Evolutionary conservation across 2,797 vertebrate genomes (phyloP).

Genomic region (Morus bassanus): DNA sequence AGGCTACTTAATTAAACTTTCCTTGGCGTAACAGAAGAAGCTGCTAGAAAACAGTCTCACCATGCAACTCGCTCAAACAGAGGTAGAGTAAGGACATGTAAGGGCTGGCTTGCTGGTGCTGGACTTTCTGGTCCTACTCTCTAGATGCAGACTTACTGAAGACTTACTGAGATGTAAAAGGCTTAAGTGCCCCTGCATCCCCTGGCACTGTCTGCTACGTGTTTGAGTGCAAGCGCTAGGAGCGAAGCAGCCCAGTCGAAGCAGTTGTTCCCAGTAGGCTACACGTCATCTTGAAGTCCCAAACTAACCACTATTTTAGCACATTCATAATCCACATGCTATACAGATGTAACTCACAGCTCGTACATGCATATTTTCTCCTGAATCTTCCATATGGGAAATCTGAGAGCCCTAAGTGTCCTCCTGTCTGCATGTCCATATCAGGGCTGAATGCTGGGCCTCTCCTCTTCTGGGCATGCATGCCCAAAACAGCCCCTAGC

Average conservation of each 20-base stretch:
- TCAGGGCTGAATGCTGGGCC: background rate
- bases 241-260: background rate
- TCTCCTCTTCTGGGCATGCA: background rate
- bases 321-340: background rate
- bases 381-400: background rate
- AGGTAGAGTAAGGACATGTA: background rate
- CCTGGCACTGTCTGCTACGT: background rate
- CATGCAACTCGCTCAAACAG: background rate
- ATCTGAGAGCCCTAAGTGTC: background rate
- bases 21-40: background rate
- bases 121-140: background rate
- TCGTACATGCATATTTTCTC: background rate
- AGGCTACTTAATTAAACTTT: background rate
- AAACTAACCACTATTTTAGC: background rate
- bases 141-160: background rate
- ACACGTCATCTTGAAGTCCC: background rate
- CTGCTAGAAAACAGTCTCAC: background rate
- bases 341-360: background rate
- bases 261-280: background rate
- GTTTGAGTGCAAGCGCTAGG: background rate
- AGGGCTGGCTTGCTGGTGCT: background rate
- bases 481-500: background rate
- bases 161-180: background rate
- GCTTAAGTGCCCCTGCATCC: background rate
- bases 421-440: background rate